These are phyloP conservation scores for Propithecus perrieri DNA, from an alignment of 2,797 vertebrate genomes.

Conservation along the genomic window DNA sequence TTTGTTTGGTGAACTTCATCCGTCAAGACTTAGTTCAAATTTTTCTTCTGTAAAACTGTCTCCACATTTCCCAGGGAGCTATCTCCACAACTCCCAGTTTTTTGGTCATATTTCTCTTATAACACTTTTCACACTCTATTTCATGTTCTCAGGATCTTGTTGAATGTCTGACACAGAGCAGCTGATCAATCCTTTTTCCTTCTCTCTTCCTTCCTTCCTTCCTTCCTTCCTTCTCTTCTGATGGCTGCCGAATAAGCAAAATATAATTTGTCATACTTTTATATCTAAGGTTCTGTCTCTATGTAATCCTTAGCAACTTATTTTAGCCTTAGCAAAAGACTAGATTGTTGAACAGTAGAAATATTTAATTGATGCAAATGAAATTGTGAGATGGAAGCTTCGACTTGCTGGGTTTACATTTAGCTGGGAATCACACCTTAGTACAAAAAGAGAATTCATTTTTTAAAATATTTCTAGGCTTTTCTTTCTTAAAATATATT, in stretches of 20 bases:
- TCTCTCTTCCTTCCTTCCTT: not conserved
- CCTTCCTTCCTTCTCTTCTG: not conserved
- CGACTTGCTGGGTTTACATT: constrained; percentile 13
- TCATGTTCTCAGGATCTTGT: not conserved
- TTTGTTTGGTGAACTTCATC: not conserved
- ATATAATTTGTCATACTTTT: not conserved
- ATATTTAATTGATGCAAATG: constrained; percentile 13
- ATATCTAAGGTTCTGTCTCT: not conserved
- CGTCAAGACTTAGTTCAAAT: not conserved
- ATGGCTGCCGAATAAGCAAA: constrained; percentile 10
- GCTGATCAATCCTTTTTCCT: not conserved
- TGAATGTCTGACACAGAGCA: not conserved
- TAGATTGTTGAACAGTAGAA: not conserved
- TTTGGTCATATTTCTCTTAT: not conserved
- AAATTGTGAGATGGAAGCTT: constrained; percentile 17
- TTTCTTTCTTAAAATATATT: constrained; percentile 48
- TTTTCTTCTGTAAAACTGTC: not conserved
- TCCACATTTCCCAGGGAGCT: not conserved
- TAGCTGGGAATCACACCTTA: constrained; percentile 23
- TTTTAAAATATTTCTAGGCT: not conserved
- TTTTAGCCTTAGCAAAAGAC: constrained; percentile 32
- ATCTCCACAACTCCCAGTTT: not conserved
- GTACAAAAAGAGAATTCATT: not conserved
- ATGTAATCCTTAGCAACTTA: not conserved
- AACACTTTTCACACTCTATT: not conserved